Percentiles rank a stretch among this genome's conserved stretches.
phyloP scores from a whole-genome alignment of 2,113 vertebrate genomes.

The Pardalotus punctatus region DNA sequence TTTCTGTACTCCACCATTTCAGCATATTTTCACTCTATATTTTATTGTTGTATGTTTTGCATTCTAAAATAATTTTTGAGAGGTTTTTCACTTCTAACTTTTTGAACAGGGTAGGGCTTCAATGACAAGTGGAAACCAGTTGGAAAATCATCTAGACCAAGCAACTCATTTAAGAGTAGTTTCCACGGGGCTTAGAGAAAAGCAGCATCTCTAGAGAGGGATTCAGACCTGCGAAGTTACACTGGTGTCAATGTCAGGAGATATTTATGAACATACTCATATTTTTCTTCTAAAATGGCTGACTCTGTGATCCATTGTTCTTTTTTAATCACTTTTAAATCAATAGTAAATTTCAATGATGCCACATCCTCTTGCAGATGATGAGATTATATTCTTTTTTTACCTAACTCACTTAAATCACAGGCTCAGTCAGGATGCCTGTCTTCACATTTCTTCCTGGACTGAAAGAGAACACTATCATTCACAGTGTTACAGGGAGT shows the following conservation, averaged over 20 bases:
- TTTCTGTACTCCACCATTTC: neutral
- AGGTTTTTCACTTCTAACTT: neutral
- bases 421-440: neutral
- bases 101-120: neutral
- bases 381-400: neutral
- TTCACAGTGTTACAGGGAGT: neutral
- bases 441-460: neutral
- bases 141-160: neutral
- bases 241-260: neutral
- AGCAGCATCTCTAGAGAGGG: neutral
- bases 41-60: neutral
- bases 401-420: neutral
- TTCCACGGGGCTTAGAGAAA: neutral
- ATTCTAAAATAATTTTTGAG: neutral
- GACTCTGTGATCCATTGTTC: neutral
- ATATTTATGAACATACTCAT: neutral
- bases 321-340: conserved; percentile 19
- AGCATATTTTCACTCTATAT: neutral
- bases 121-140: neutral
- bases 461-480: neutral
- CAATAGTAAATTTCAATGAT: neutral
- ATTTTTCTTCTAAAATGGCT: neutral
- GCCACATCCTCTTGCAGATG: neutral
- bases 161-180: neutral
- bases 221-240: neutral